Evolutionary conservation across 92 coral and sea anemone genomes (phyloP).

Genomic region (Actinernus sp.): DNA sequence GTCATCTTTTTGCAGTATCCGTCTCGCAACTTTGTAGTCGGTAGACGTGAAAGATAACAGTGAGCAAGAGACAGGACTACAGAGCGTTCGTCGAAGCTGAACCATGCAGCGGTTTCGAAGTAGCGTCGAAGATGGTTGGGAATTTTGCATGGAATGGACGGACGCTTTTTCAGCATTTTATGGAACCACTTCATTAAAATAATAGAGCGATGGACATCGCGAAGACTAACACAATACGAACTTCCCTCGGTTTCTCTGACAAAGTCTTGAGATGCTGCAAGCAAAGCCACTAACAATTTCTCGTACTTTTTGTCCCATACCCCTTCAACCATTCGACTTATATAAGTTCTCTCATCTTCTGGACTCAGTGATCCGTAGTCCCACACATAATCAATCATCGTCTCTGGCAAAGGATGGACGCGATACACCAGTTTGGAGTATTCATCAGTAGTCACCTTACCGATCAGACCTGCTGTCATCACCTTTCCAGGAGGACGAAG

Average conservation of each 20-base stretch:
- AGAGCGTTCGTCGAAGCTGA: constrained; percentile 9
- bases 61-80: constrained; percentile 92
- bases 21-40: constrained; percentile 64
- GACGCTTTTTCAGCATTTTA: constrained; percentile 38
- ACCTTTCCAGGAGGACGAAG: constrained; percentile 82
- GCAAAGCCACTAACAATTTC: constrained; percentile 63
- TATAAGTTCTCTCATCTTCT: constrained; percentile 83
- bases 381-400: constrained; percentile 99
- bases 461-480: constrained; percentile 91
- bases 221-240: constrained; percentile 88
- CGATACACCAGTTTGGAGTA: constrained; percentile 92
- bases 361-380: constrained; percentile 88
- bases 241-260: constrained; percentile 71
- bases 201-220: constrained; percentile 87
- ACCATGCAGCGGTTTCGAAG: constrained; percentile 12
- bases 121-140: constrained; percentile 17
- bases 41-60: constrained; percentile 92
- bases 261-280: constrained; percentile 81
- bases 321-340: constrained; percentile 87
- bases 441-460: constrained; percentile 86
- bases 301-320: constrained; percentile 35
- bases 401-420: constrained; percentile 97
- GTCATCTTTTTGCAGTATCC: constrained; percentile 63
- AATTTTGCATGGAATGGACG: constrained; percentile 2
- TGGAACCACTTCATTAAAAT: constrained; percentile 82